Conservation (phyloP, 2,113 vertebrate genomes). For the Mystacornis crossleyi region DNA sequence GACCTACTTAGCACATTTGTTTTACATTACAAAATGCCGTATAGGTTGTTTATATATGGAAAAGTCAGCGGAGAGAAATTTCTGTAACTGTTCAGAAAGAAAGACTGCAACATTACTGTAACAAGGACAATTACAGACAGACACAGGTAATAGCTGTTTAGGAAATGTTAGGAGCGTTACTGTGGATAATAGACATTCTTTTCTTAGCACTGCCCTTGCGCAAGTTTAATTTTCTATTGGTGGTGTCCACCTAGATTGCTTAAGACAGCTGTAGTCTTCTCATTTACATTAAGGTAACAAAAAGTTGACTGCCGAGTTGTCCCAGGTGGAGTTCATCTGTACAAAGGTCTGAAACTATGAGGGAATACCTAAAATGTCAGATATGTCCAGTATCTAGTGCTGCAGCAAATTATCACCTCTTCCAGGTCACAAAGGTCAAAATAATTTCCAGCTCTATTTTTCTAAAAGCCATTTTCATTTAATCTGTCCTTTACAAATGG, state of each 20-base stretch:
- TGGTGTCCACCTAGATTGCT: background rate
- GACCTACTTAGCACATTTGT: background rate
- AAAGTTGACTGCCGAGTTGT: conserved; percentile 5
- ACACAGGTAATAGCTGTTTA: conserved; percentile 36
- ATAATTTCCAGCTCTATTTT: conserved; percentile 73
- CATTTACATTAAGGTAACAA: conserved; percentile 8
- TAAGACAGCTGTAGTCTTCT: background rate
- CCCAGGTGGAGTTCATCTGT: background rate
- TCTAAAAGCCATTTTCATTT: conserved; percentile 69
- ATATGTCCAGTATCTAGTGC: background rate
- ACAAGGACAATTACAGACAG: conserved; percentile 13
- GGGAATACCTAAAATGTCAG: conserved; percentile 52
- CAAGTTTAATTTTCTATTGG: background rate
- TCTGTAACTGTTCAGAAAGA: conserved; percentile 5
- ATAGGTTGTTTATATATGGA: conserved; percentile 43
- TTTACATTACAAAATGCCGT: conserved; percentile 31
- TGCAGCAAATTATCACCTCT: conserved; percentile 56
- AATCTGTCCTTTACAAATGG: conserved; percentile 70
- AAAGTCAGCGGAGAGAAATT: conserved; percentile 9
- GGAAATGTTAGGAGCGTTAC: conserved; percentile 28
- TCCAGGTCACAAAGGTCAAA: conserved; percentile 65
- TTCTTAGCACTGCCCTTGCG: background rate
- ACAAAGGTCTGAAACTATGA: conserved; percentile 13
- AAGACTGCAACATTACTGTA: background rate
- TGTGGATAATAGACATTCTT: background rate